These are phyloP conservation scores for Phortica magna DNA, from an alignment of 2,888 invertebrate species.

Conservation along the genomic window DNA sequence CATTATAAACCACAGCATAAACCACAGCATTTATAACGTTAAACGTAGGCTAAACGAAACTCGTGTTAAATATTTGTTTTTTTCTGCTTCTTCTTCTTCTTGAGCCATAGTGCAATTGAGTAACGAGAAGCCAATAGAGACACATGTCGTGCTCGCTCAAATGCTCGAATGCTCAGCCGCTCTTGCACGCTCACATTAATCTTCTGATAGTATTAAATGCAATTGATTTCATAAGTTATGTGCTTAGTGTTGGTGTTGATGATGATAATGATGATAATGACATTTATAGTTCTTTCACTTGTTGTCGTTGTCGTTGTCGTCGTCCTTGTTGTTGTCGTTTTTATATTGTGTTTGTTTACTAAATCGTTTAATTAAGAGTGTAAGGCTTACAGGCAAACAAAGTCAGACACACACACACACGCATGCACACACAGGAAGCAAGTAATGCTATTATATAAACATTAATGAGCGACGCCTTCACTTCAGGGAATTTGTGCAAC, in stretches of 20 bases:
- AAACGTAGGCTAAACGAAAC: too few relatives aligned
- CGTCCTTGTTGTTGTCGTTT: neutral
- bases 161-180: too few relatives aligned
- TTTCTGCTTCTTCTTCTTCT: too few relatives aligned
- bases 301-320: neutral
- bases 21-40: too few relatives aligned
- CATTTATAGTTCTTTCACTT: neutral
- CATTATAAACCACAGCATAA: too few relatives aligned
- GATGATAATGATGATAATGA: neutral
- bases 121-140: too few relatives aligned
- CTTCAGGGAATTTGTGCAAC: slow-evolving; percentile 47
- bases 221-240: neutral
- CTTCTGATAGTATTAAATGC: neutral
- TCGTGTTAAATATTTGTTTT: too few relatives aligned
- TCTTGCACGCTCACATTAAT: neutral
- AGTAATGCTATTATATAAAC: slow-evolving; percentile 22
- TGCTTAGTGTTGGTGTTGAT: neutral
- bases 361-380: slow-evolving; percentile 15
- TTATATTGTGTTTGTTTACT: slow-evolving; percentile 3
- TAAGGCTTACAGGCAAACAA: neutral
- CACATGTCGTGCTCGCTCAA: too few relatives aligned
- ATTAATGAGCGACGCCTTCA: slow-evolving; percentile 48
- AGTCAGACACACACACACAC: slow-evolving; percentile 19
- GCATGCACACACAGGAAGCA: slow-evolving; percentile 4
- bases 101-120: too few relatives aligned